These are phyloP conservation scores for Palloptera scutellata DNA, from an alignment of 2,888 invertebrate genomes.

Conservation along the genomic window DNA sequence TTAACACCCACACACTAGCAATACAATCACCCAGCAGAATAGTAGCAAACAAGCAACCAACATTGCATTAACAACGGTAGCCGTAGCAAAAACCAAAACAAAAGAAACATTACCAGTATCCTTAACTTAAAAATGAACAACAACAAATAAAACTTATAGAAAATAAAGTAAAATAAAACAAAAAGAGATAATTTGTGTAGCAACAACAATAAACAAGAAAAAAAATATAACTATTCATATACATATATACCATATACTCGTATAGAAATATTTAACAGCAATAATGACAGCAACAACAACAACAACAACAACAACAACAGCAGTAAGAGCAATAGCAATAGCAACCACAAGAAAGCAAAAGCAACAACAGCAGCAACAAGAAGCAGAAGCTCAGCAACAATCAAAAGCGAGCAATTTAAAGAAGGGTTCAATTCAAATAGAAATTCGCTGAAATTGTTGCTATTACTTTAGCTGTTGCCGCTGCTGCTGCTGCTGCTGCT, in stretches of 20 bases:
- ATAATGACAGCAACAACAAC: conserved; percentile 14
- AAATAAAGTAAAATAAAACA: neutral
- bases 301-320: conserved; percentile 10
- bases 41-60: no score
- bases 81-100: no score
- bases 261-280: conserved; percentile 4
- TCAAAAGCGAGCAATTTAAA: conserved; percentile 9
- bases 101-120: no score
- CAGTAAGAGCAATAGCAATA: conserved; percentile 4
- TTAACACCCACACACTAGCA: no score
- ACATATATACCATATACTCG: conserved; percentile 1
- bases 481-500: neutral
- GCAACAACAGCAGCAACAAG: conserved; percentile 1
- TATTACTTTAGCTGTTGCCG: neutral
- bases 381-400: neutral
- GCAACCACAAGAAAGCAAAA: conserved; percentile 17
- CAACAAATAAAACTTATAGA: no score
- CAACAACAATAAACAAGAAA: no score
- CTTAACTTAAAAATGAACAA: no score
- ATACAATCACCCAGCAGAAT: no score
- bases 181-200: neutral
- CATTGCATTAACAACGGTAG: no score
- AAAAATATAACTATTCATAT: conserved; percentile 12
- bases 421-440: conserved; percentile 41
- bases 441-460: neutral